Evolutionary conservation across 2,797 vertebrate genomes (phyloP).

Genomic region (Lutjanus argentimaculatus): DNA sequence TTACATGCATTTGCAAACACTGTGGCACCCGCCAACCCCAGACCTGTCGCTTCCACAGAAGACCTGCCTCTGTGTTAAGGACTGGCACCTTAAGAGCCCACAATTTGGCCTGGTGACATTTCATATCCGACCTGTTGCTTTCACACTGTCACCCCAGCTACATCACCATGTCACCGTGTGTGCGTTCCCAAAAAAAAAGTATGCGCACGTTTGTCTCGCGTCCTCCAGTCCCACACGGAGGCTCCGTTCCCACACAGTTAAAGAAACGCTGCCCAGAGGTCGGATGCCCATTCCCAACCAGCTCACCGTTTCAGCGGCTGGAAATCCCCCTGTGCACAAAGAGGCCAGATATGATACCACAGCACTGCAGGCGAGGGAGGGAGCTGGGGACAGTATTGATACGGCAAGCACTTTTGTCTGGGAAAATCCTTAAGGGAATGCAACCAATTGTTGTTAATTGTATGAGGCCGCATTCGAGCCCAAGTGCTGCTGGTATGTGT

Average conservation of each 20-base stretch:
- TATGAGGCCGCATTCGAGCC: slow-evolving; percentile 75
- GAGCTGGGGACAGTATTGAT: slow-evolving; percentile 85
- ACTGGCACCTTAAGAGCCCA: slow-evolving; percentile 5
- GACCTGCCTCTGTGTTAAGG: not conserved
- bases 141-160: slow-evolving; percentile 27
- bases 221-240: slow-evolving; percentile 63
- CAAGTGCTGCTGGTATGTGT: slow-evolving; percentile 76
- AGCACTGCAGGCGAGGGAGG: slow-evolving; percentile 88
- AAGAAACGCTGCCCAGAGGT: slow-evolving; percentile 84
- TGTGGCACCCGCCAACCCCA: not conserved
- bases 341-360: slow-evolving; percentile 87
- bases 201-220: slow-evolving; percentile 48
- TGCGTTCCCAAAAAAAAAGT: slow-evolving; percentile 2
- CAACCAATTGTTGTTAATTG: slow-evolving; percentile 85
- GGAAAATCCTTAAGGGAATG: slow-evolving; percentile 85
- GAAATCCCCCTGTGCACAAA: slow-evolving; percentile 89
- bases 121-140: slow-evolving; percentile 26
- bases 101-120: slow-evolving; percentile 21
- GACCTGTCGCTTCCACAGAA: slow-evolving; percentile 6
- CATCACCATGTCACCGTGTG: slow-evolving; percentile 24
- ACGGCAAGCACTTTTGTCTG: slow-evolving; percentile 82
- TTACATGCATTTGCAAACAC: not conserved
- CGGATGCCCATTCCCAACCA: slow-evolving; percentile 84
- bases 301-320: slow-evolving; percentile 87
- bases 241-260: slow-evolving; percentile 83